Evolutionary conservation across 2,113 vertebrate species (phyloP), one percentile per base, ranked within the genome.

Genomic region (Phylloscopus trochiloides): DNA sequence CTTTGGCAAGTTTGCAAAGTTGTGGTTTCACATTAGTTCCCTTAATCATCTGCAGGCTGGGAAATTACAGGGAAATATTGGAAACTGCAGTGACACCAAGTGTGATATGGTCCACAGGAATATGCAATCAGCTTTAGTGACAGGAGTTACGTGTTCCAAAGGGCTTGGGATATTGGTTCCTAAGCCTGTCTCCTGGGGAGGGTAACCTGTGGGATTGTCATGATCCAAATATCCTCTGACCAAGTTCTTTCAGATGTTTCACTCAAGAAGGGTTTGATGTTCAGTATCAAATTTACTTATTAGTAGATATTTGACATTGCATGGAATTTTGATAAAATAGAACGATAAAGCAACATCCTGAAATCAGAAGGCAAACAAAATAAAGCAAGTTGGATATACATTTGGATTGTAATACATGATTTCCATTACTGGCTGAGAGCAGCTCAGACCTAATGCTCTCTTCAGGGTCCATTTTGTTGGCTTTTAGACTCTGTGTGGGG

Each of bases 291-390:
- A 29, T 82, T 67, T 85, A 48, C 18, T 71, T 75, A 17, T n/a
- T 59, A 43, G 32, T 52, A 63, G 24, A 3, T 65, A 28, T 68
- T 79, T 75, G 62, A 36, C 34, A 57, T 48, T 74, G 50, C 28
- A 14, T 10, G 22, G 36, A 21, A 38, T 83, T 88, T 42, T 92
- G 63, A 45, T 76, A 34, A 36, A 75, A 43, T 25, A 67, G 36
- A 38, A 19, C 0, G 0, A 31, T n/a, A 74, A 8, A 47, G 26
- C 47, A 71, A 36, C 2, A 9, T 40, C 25, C 36, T 48, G 42
- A 79, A 65, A 86, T 73, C 62, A 72, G 48, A 76, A 31, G 1
- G 1, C 36, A 61, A 79, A 48, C 32, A 31, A 34, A 51, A 7
- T 7, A 17, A 3, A 68, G 48, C 43, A 38, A 17, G 24, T 24